Evolutionary conservation across 1,140 invertebrate species (phyloP).

Genomic region (Drosophila micromelanica): DNA sequence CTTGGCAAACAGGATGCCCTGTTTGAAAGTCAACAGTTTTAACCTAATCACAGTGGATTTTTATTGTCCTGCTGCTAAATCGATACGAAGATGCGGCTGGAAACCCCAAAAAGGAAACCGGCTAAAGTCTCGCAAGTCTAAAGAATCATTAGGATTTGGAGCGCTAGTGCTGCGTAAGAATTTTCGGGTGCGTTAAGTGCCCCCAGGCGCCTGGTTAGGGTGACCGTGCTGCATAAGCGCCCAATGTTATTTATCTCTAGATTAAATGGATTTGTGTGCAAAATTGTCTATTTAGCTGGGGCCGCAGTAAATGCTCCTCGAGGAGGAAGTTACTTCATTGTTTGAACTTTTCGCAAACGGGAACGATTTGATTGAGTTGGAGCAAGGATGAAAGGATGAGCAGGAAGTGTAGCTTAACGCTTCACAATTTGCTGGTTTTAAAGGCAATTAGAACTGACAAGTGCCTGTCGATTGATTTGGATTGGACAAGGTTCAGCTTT

Average conservation of each 20-base stretch:
- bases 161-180: conserved; percentile 71
- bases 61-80: conserved; percentile 73
- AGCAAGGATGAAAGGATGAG: conserved; percentile 14
- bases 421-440: conserved; percentile 56
- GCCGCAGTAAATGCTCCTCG: background rate
- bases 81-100: conserved; percentile 51
- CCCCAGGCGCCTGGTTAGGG: conserved; percentile 5
- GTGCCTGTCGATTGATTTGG: conserved; percentile 46
- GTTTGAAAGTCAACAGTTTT: conserved; percentile 81
- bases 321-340: conserved; percentile 61
- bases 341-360: conserved; percentile 75
- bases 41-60: conserved; percentile 81
- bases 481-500: conserved; percentile 38
- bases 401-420: conserved; percentile 45
- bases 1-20: conserved; percentile 54
- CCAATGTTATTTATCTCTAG: conserved; percentile 81
- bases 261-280: conserved; percentile 83
- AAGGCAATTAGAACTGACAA: conserved; percentile 56
- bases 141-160: conserved; percentile 70
- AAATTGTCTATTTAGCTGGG: conserved; percentile 78
- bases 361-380: conserved; percentile 74
- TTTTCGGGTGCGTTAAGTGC: conserved; percentile 78
- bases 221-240: conserved; percentile 30
- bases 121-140: conserved; percentile 28
- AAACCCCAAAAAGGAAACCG: background rate